phyloP scores from a whole-genome alignment of 2,113 vertebrate species.

The Tretioscincus oriximinensis region DNA sequence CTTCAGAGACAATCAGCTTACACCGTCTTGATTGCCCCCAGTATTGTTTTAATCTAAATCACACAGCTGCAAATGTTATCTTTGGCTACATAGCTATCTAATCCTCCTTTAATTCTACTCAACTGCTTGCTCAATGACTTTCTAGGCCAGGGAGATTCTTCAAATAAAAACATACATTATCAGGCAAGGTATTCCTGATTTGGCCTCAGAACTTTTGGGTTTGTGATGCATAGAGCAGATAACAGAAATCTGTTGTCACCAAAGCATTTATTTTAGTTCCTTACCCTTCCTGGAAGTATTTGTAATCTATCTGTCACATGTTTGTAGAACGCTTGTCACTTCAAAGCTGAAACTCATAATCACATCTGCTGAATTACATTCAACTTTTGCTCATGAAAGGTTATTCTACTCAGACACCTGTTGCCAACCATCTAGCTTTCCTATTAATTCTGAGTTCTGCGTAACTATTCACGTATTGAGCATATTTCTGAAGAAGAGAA shows the following conservation, averaged over 20 bases:
- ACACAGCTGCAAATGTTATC: slow-evolving; percentile 51
- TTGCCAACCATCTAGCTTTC: slow-evolving; percentile 15
- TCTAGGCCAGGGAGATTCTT: slow-evolving; percentile 44
- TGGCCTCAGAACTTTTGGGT: slow-evolving; percentile 33
- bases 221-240: background rate
- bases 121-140: slow-evolving; percentile 52
- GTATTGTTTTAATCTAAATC: slow-evolving; percentile 47
- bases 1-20: slow-evolving; percentile 50
- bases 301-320: background rate
- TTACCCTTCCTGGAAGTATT: background rate
- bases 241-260: slow-evolving; percentile 14
- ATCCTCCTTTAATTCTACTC: slow-evolving; percentile 54
- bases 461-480: slow-evolving; percentile 26
- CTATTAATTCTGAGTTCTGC: slow-evolving; percentile 26
- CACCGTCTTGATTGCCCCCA: slow-evolving; percentile 45
- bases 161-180: slow-evolving; percentile 8
- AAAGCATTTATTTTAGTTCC: background rate
- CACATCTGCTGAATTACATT: background rate
- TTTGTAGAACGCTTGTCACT: background rate
- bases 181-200: background rate
- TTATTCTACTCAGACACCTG: background rate
- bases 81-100: slow-evolving; percentile 56
- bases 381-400: background rate
- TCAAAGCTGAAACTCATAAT: slow-evolving; percentile 4
- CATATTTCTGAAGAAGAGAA: background rate